These are phyloP conservation scores for Andrena chrysosceles DNA, from an alignment of 2,888 invertebrate genomes.

Conservation along the genomic window DNA sequence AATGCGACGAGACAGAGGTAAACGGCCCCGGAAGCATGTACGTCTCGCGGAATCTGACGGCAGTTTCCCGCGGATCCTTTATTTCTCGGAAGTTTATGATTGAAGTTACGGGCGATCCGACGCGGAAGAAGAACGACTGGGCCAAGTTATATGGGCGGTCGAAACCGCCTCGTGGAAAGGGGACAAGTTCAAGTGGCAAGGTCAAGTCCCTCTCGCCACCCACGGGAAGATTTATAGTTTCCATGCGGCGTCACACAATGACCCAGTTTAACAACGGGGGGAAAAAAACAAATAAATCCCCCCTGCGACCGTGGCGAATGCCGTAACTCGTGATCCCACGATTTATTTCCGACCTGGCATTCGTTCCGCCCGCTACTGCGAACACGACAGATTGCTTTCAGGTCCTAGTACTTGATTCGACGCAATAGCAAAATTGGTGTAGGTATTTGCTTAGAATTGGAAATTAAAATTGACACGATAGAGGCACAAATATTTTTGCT, in stretches of 20 bases:
- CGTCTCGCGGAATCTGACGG: slow-evolving; percentile 23
- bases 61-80: slow-evolving; percentile 53
- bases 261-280: slow-evolving; percentile 64
- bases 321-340: slow-evolving; percentile 40
- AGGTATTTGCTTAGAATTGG: background rate
- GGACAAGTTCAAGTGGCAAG: slow-evolving; percentile 70
- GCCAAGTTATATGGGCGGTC: slow-evolving; percentile 58
- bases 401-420: slow-evolving; percentile 29
- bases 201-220: slow-evolving; percentile 61
- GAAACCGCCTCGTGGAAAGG: slow-evolving; percentile 38
- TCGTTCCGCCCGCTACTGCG: slow-evolving; percentile 18
- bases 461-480: background rate
- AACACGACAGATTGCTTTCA: slow-evolving; percentile 32
- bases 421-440: background rate
- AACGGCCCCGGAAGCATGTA: slow-evolving; percentile 12
- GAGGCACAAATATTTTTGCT: too few relatives aligned
- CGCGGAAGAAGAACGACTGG: slow-evolving; percentile 59
- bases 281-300: background rate
- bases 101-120: slow-evolving; percentile 57
- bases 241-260: slow-evolving; percentile 61
- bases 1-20: slow-evolving; percentile 9
- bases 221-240: slow-evolving; percentile 63
- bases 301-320: slow-evolving; percentile 31
- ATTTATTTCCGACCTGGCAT: slow-evolving; percentile 41
- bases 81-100: slow-evolving; percentile 65